Evolutionary conservation across 2,113 vertebrate genomes (phyloP).

Genomic region (Shinisaurus crocodilurus): DNA sequence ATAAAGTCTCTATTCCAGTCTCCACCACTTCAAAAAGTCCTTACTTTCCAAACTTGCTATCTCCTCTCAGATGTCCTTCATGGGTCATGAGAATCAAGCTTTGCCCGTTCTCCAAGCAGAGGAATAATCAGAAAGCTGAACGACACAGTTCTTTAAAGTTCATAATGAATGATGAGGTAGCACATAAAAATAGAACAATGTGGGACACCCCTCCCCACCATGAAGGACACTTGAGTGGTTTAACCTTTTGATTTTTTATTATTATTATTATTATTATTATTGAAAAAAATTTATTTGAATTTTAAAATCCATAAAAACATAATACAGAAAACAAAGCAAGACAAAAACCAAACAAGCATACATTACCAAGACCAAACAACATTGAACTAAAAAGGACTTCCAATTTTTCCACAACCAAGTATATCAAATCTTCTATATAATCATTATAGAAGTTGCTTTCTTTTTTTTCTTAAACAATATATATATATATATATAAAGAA

Average conservation of each 20-base stretch:
- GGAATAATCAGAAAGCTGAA: neutral
- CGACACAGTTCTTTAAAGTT: neutral
- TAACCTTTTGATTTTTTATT: neutral
- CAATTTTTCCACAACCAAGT: no score
- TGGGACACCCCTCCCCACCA: neutral
- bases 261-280: no score
- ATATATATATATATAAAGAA: no score
- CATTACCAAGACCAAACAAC: no score
- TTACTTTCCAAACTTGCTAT: neutral
- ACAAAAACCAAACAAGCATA: no score
- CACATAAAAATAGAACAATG: neutral
- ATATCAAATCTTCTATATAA: no score
- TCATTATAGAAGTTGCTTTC: no score
- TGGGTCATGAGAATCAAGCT: neutral
- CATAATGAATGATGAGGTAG: neutral
- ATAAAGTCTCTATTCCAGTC: neutral
- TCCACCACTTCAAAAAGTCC: neutral
- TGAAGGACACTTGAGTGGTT: neutral
- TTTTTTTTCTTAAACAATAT: no score
- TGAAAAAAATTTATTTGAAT: no score
- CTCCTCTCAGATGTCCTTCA: neutral
- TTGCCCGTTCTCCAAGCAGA: neutral
- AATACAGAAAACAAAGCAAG: no score
- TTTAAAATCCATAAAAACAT: no score
- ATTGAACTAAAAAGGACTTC: no score